A percentile compares a stretch with the other conserved stretches of the same genome.
Evolutionary conservation across 1,140 invertebrate species (phyloP).

Genomic region (Plectus sambesii): DNA sequence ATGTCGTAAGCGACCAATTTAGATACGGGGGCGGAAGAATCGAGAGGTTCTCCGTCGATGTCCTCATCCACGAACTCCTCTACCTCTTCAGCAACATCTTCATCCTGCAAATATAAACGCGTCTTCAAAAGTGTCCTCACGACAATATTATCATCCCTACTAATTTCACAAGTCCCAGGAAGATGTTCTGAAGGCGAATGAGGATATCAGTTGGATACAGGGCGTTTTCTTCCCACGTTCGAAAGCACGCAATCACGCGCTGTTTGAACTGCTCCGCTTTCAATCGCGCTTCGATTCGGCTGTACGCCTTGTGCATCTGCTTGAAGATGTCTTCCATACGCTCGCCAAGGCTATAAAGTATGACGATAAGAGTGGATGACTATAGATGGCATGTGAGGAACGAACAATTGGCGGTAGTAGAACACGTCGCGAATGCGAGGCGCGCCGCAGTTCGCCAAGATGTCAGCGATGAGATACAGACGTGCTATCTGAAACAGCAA

Average conservation of each 20-base stretch:
- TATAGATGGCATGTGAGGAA: too few species aligned
- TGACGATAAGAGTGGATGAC: constrained; percentile 8
- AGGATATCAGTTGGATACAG: constrained; percentile 90
- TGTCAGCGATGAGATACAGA: constrained; percentile 88
- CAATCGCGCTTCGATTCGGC: constrained; percentile 68
- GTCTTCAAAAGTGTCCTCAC: constrained; percentile 14
- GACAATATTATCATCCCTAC: constrained; percentile 12
- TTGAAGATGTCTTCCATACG: constrained; percentile 75
- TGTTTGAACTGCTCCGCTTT: constrained; percentile 93
- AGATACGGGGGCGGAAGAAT: background rate
- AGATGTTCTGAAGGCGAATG: constrained; percentile 75
- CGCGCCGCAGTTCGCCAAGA: constrained; percentile 80
- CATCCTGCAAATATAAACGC: constrained; percentile 18
- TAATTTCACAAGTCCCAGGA: constrained; percentile 58
- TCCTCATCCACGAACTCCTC: constrained; percentile 18
- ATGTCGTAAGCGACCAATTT: constrained; percentile 27
- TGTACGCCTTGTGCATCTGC: constrained; percentile 63
- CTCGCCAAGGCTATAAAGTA: constrained; percentile 60
- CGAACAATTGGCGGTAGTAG: constrained; percentile 78
- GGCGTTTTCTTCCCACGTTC: constrained; percentile 95
- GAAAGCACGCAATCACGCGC: constrained; percentile 79
- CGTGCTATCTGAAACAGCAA: constrained; percentile 61
- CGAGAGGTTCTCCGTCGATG: constrained; percentile 26
- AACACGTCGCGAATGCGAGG: constrained; percentile 94
- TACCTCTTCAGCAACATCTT: constrained; percentile 28